Conservation (phyloP, 1,140 invertebrate species). For the Bombus consobrinus region DNA sequence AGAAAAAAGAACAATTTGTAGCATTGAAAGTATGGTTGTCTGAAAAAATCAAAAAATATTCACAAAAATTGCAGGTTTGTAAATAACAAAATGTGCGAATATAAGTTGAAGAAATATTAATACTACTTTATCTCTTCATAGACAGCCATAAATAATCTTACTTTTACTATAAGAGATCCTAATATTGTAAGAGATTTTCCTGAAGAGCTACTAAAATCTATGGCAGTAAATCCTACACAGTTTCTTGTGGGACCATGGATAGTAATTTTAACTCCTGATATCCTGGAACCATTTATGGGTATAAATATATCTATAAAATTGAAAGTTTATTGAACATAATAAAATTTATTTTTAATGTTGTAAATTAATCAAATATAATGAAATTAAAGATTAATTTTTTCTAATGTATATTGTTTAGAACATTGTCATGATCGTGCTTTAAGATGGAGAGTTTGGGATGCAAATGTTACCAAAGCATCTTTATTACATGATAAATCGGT, state of each 20-base stretch:
- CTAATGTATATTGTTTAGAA: slow-evolving; percentile 79
- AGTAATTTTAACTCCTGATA: slow-evolving; percentile 88
- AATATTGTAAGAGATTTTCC: slow-evolving; percentile 89
- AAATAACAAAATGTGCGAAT: neutral
- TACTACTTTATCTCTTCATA: slow-evolving; percentile 62
- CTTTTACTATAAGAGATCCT: slow-evolving; percentile 87
- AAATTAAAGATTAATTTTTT: slow-evolving; percentile 19
- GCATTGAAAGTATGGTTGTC: slow-evolving; percentile 73
- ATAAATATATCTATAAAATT: slow-evolving; percentile 59
- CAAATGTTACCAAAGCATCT: slow-evolving; percentile 88
- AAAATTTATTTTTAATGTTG: neutral
- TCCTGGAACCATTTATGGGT: slow-evolving; percentile 87
- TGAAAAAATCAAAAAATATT: slow-evolving; percentile 84
- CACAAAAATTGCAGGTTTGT: slow-evolving; percentile 85
- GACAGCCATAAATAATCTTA: slow-evolving; percentile 85
- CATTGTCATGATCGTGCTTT: slow-evolving; percentile 90
- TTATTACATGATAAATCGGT: slow-evolving; percentile 85
- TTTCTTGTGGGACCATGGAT: slow-evolving; percentile 90
- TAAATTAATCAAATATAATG: neutral
- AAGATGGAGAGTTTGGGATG: slow-evolving; percentile 93
- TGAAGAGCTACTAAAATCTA: slow-evolving; percentile 86
- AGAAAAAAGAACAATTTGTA: slow-evolving; percentile 77
- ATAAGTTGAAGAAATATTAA: slow-evolving; percentile 4
- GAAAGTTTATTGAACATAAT: neutral
- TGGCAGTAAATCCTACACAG: slow-evolving; percentile 85